A percentile compares a stretch with the other conserved stretches of the same genome.
These are phyloP conservation scores for Harpalus rufipes DNA, from an alignment of 2,888 invertebrate genomes.

Conservation along the genomic window DNA sequence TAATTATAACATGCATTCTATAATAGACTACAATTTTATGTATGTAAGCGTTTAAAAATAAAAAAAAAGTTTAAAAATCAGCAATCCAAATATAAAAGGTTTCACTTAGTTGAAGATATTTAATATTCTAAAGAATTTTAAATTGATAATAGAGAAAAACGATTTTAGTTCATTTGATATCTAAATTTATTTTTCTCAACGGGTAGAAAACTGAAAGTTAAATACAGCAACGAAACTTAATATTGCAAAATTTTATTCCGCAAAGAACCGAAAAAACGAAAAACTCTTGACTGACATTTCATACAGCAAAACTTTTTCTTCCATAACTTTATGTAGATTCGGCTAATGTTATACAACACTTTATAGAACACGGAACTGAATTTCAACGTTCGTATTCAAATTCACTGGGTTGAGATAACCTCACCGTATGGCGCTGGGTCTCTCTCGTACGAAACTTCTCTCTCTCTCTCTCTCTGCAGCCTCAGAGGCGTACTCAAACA, in stretches of 20 bases:
- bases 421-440: constrained; percentile 7
- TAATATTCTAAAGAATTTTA: background rate
- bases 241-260: constrained; percentile 13
- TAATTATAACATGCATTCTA: too few relatives aligned
- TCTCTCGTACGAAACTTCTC: constrained; percentile 17
- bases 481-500: background rate
- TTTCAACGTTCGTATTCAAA: constrained; percentile 54
- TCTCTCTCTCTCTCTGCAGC: background rate
- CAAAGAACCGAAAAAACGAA: constrained; percentile 30
- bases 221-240: constrained; percentile 41
- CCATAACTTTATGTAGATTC: constrained; percentile 50
- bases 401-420: constrained; percentile 49
- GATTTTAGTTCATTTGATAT: constrained; percentile 9
- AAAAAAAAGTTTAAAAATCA: too few relatives aligned
- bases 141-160: background rate
- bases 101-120: background rate
- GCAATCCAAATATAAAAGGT: too few relatives aligned
- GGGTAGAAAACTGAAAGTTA: constrained; percentile 24
- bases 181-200: constrained; percentile 15
- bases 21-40: too few relatives aligned
- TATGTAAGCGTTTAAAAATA: too few relatives aligned
- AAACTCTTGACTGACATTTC: constrained; percentile 46
- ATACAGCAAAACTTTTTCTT: constrained; percentile 40
- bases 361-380: constrained; percentile 54
- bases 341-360: constrained; percentile 53